A percentile compares a stretch with the other conserved stretches of the same genome.
phyloP scores from a whole-genome alignment of 2,888 invertebrate species.

The Drosophila rubida region DNA sequence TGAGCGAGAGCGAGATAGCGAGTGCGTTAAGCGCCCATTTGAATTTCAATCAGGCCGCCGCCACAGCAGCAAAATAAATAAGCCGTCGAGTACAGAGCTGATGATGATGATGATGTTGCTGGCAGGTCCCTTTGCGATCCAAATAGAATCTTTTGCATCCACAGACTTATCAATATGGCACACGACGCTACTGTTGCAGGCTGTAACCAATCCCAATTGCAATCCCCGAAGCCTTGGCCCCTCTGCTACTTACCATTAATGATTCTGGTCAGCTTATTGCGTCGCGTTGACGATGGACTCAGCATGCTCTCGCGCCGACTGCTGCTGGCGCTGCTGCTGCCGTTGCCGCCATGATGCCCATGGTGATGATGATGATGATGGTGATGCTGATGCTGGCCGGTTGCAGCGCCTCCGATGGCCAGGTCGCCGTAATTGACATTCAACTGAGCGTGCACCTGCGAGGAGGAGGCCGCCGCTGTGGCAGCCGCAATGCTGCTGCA shows the following conservation, averaged over 20 bases:
- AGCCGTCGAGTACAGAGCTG: slow-evolving; percentile 22
- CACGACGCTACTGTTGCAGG: slow-evolving; percentile 38
- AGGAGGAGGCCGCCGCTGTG: slow-evolving; percentile 58
- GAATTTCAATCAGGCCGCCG: slow-evolving; percentile 67
- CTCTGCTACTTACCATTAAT: slow-evolving; percentile 88
- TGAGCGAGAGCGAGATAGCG: background rate
- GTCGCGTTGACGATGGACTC: slow-evolving; percentile 91
- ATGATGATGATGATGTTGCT: slow-evolving; percentile 20
- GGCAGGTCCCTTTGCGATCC: slow-evolving; percentile 7
- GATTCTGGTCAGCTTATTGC: slow-evolving; percentile 91
- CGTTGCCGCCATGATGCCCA: slow-evolving; percentile 16
- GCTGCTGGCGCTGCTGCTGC: slow-evolving; percentile 68
- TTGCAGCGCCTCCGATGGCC: slow-evolving; percentile 15
- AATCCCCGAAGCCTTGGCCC: slow-evolving; percentile 6
- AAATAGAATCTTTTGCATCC: slow-evolving; percentile 15
- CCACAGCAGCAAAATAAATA: slow-evolving; percentile 60
- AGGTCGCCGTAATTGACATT: slow-evolving; percentile 82
- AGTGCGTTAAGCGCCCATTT: slow-evolving; percentile 55
- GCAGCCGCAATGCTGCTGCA: slow-evolving; percentile 73
- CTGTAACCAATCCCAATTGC: background rate
- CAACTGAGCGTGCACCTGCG: slow-evolving; percentile 77
- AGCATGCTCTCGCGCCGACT: slow-evolving; percentile 87
- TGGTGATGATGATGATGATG: slow-evolving; percentile 33
- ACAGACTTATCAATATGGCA: slow-evolving; percentile 49
- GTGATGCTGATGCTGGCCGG: slow-evolving; percentile 1